Evolutionary conservation across 2,888 invertebrate species (phyloP), one percentile per base, ranked within the genome.

Genomic region (Lasioglossum lativentre): DNA sequence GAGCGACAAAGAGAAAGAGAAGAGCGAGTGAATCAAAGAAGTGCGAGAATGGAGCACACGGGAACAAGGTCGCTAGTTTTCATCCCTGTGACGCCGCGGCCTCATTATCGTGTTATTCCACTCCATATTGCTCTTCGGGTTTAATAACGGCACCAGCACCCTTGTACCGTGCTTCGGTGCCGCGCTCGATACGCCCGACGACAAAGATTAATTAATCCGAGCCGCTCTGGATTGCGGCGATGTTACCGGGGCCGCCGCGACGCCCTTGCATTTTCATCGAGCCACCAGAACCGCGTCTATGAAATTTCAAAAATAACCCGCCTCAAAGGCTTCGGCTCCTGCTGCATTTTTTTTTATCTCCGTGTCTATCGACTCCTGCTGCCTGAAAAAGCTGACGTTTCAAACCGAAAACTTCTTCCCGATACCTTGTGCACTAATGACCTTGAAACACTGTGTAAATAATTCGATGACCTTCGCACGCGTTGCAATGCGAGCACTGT

Each of bases 181-280:
- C 47, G 73, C 47, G 40, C 80, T 78, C 83, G 83, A 78, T 78
- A 72, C 82, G n/a, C 78, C 16, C 80, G 70, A 45, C 66, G 75
- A 85, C 82, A 81, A 82, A 83, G 87, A 86, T 90, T 90, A 90
- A 90, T 90, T 90, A 90, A 90, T 80, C 82, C 78, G 42, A 45
- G 70, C 66, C 42, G 68, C 52, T 68, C 68, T 68, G 68, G 68
- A 76, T 76, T 47, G 76, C 47, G 68, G 47, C 47, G 76, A 34
- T 45, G 63, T 42, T 75, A 45, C 42, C 30, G 42, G 10, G 40
- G 14, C n/a, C 38, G 38, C 34, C 45, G 5, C 45, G n/a, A 23
- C 68, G 23, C 23, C 4, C 38, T 23, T 23, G 45, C 23, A 47
- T 66, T 76, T 66, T 66, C 45, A 45, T 47, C 76, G 66, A 66